Conservation (phyloP, 2,113 vertebrate genomes). For the Periophthalmodon schlosseri region DNA sequence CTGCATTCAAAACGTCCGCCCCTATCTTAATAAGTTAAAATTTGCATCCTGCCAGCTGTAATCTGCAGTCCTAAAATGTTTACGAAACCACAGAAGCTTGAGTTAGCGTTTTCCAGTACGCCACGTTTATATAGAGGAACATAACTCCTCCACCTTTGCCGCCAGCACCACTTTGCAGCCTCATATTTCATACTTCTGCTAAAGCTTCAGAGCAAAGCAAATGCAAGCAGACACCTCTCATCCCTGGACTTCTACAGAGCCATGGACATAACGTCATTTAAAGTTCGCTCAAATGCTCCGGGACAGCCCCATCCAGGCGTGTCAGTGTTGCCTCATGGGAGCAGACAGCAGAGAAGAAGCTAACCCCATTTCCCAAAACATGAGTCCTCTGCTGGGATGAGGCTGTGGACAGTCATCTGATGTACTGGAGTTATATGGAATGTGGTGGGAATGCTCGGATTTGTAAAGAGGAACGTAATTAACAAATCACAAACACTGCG, state of each 20-base stretch:
- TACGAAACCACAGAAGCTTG: background rate
- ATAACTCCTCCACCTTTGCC: background rate
- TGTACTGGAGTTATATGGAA: background rate
- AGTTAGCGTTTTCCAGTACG: background rate
- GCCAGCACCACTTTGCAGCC: slow-evolving; percentile 1
- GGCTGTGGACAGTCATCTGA: slow-evolving; percentile 15
- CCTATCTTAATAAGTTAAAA: background rate
- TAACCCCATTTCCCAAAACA: slow-evolving; percentile 7
- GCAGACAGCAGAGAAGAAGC: slow-evolving; percentile 40
- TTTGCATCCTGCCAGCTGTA: background rate
- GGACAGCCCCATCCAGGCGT: slow-evolving; percentile 31
- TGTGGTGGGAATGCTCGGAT: background rate
- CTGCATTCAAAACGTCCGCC: no score
- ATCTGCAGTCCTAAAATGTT: background rate
- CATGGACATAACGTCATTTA: slow-evolving; percentile 35
- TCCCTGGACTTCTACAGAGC: slow-evolving; percentile 17
- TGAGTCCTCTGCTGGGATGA: background rate
- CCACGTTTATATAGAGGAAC: background rate
- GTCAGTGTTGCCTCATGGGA: slow-evolving; percentile 43
- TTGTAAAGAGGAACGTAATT: background rate
- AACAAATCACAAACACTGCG: no score
- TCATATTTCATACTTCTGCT: background rate
- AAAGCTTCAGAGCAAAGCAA: background rate
- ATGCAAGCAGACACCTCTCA: slow-evolving; percentile 24
- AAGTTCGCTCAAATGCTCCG: slow-evolving; percentile 26